These are phyloP conservation scores for Amphiura filiformis DNA, from an alignment of 35 echinoderm and acorn worm species.

Conservation along the genomic window DNA sequence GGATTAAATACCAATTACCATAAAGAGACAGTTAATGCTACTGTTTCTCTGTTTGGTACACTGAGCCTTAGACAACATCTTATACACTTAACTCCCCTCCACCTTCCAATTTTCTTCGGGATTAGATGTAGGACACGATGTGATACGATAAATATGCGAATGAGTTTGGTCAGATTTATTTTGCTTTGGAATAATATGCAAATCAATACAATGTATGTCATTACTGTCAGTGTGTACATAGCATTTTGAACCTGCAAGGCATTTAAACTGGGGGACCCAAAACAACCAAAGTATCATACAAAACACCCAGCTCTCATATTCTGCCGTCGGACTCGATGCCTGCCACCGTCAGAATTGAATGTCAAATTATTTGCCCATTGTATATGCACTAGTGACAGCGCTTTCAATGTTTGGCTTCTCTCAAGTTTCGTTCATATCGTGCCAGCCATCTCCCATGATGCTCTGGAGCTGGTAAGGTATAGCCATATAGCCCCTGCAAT, in stretches of 20 bases:
- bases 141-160: no score
- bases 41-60: no score
- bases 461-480: neutral
- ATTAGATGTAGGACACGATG: no score
- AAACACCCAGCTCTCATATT: neutral
- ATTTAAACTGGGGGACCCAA: neutral
- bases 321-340: neutral
- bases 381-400: neutral
- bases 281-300: neutral
- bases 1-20: no score
- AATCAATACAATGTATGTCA: neutral
- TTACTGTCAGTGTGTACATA: no score
- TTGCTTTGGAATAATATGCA: no score
- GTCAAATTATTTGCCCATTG: constrained; percentile 10
- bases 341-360: neutral
- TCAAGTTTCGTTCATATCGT: neutral
- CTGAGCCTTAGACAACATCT: no score
- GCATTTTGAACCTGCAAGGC: no score
- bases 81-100: no score
- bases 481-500: neutral
- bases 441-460: neutral
- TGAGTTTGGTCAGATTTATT: no score
- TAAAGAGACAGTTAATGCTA: no score
- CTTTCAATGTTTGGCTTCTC: constrained; percentile 1
- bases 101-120: no score